Conservation (phyloP, 2,888 invertebrate species). For the Lysandra coridon region DNA sequence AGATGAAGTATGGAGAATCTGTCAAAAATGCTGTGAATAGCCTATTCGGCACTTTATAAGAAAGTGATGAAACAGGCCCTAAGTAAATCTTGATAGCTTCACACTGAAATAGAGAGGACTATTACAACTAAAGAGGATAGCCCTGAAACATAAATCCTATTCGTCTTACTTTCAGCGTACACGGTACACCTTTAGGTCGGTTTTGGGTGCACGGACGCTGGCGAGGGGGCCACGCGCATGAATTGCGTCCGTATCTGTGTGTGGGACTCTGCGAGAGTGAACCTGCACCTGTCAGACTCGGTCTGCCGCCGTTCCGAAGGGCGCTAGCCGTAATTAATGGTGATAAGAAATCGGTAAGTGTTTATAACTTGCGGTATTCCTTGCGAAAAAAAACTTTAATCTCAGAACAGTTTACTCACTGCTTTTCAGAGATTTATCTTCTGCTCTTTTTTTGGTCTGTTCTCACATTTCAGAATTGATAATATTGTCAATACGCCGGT, state of each 20-base stretch:
- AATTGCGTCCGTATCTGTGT: conserved; percentile 54
- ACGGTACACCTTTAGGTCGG: conserved; percentile 54
- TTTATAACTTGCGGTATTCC: neutral
- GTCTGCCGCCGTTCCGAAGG: conserved; percentile 48
- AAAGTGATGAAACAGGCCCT: too few relatives aligned
- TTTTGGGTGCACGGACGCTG: conserved; percentile 61
- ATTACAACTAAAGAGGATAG: neutral
- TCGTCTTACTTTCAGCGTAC: conserved; percentile 41
- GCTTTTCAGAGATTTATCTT: too few relatives aligned
- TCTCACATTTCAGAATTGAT: too few relatives aligned
- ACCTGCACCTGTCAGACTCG: conserved; percentile 51
- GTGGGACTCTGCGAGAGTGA: conserved; percentile 47
- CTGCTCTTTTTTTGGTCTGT: too few relatives aligned
- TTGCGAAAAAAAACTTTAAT: too few relatives aligned
- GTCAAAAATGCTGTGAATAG: too few relatives aligned
- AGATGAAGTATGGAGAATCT: too few relatives aligned
- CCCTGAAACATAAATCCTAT: too few relatives aligned
- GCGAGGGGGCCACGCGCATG: conserved; percentile 54
- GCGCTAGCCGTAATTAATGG: conserved; percentile 50
- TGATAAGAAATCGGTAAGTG: conserved; percentile 49
- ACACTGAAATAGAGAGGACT: too few relatives aligned
- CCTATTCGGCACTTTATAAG: too few relatives aligned
- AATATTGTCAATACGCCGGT: too few relatives aligned
- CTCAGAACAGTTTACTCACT: too few relatives aligned
- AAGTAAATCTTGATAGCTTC: neutral